Evolutionary conservation across 2,888 invertebrate genomes (phyloP).

Genomic region (Iphiclides podalirius): DNA sequence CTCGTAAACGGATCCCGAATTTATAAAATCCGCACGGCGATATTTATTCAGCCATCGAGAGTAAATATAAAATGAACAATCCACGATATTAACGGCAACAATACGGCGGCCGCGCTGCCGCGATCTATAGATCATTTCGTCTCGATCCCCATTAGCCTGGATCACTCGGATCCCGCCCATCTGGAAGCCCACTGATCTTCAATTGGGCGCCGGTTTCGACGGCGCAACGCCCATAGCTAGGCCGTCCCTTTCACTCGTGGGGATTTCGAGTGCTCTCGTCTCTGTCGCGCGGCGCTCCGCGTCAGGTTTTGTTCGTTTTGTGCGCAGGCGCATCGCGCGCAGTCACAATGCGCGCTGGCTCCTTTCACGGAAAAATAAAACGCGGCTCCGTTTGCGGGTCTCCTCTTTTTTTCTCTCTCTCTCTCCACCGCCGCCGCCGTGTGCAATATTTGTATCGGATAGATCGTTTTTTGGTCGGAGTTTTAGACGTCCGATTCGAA

Average conservation of each 20-base stretch:
- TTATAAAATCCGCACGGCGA: conserved; percentile 49
- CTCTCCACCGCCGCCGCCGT: conserved; percentile 55
- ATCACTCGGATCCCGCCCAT: conserved; percentile 64
- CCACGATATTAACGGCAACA: conserved; percentile 72
- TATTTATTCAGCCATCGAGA: conserved; percentile 68
- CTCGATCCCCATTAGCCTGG: conserved; percentile 75
- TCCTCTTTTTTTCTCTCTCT: conserved; percentile 45
- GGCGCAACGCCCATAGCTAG: conserved; percentile 61
- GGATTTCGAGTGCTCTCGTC: neutral
- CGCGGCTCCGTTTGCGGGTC: conserved; percentile 53
- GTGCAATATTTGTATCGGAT: conserved; percentile 76
- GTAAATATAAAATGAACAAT: conserved; percentile 70
- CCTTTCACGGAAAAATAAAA: conserved; percentile 74
- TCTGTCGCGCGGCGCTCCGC: neutral
- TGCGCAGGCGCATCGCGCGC: conserved; percentile 61
- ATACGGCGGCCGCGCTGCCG: conserved; percentile 62
- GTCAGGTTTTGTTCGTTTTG: conserved; percentile 56
- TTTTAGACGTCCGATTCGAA: conserved; percentile 64
- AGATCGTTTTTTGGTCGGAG: conserved; percentile 53
- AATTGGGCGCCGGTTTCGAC: conserved; percentile 71
- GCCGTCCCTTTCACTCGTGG: conserved; percentile 40
- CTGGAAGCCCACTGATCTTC: conserved; percentile 76
- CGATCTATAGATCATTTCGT: conserved; percentile 78
- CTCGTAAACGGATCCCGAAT: conserved; percentile 44
- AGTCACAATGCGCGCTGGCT: conserved; percentile 62